Evolutionary conservation across 2,113 vertebrate genomes (phyloP).

Genomic region (Penelope pileata): DNA sequence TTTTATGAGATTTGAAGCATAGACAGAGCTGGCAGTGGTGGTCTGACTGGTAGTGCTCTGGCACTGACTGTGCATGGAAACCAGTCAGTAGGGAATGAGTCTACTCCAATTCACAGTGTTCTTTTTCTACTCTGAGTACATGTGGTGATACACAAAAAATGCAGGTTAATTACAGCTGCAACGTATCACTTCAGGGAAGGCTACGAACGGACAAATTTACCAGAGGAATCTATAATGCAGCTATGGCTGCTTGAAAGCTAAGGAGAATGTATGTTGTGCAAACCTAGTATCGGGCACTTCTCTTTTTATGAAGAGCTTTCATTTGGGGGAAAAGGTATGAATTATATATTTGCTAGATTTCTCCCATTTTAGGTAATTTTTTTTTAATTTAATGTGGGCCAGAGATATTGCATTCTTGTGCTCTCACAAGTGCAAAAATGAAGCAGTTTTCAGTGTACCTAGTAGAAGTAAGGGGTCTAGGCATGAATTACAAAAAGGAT

Average conservation of each 20-base stretch:
- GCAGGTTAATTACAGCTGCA: background rate
- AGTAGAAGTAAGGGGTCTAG: background rate
- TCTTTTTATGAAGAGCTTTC: background rate
- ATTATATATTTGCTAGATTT: background rate
- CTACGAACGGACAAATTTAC: background rate
- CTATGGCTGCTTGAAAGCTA: background rate
- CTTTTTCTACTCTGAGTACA: background rate
- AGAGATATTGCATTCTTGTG: background rate
- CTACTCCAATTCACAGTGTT: background rate
- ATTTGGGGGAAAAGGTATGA: background rate
- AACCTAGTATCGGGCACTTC: fast-evolving
- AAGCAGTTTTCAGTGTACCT: background rate
- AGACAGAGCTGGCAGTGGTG: background rate
- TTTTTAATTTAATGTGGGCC: background rate
- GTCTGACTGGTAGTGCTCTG: background rate
- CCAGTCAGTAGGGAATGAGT: background rate
- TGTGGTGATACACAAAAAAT: background rate
- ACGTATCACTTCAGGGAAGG: background rate
- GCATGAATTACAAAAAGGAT: background rate
- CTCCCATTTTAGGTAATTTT: background rate
- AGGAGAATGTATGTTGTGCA: background rate
- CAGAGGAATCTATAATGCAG: background rate
- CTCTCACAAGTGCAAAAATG: background rate
- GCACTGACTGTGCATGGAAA: background rate
- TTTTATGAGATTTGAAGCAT: background rate